Evolutionary conservation across 2,797 vertebrate species (phyloP), one percentile per base, ranked within the genome.

Genomic region (Coendou prehensilis): DNA sequence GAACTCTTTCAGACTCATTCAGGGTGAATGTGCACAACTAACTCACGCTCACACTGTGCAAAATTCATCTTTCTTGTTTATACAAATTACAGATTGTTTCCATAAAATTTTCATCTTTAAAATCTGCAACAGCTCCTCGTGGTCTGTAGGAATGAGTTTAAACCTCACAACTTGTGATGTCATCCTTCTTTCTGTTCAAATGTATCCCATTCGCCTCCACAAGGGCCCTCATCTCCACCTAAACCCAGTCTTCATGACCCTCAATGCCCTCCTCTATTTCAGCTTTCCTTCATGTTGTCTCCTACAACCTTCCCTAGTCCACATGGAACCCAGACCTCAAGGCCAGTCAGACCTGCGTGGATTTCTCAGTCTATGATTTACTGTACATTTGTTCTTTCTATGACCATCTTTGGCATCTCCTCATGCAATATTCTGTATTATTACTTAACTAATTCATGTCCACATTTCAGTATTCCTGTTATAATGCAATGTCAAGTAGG

Each of bases 31-130:
- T 59, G 1, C 30, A 87, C 26, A 64, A 50, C 45, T 15, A 71
- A 50, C 6, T 93, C 50, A 89, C 9, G 91, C 26, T 28, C 22
- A 47, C 41, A 18, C 11, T 79, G 28, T 86, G 56, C 28, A 90
- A 88, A 92, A 93, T 73, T 61, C 64, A 56, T 17, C 41, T 47
- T 81, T 83, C 13, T 63, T 23, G 90, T 50, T 93, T 67, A 52
- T 69, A 22, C 54, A 67, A 22, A 54, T 64, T 85, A 76, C 11
- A n/a, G 5, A 87, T 45, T 69, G 33, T 26, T 90, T n/a, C 37
- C n/a, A 94, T 59, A 80, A 20, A 6, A 81, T 4, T 76, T 94
- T 87, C 3, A 28, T 54, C 20, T 67, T 80, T 41, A 91, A 96
- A 87, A 15, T 54, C 47, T 75, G 20, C 76, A 41, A 9, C 23